These are phyloP conservation scores for Anas platyrhynchos DNA, from an alignment of 2,113 vertebrate genomes.

Conservation along the genomic window DNA sequence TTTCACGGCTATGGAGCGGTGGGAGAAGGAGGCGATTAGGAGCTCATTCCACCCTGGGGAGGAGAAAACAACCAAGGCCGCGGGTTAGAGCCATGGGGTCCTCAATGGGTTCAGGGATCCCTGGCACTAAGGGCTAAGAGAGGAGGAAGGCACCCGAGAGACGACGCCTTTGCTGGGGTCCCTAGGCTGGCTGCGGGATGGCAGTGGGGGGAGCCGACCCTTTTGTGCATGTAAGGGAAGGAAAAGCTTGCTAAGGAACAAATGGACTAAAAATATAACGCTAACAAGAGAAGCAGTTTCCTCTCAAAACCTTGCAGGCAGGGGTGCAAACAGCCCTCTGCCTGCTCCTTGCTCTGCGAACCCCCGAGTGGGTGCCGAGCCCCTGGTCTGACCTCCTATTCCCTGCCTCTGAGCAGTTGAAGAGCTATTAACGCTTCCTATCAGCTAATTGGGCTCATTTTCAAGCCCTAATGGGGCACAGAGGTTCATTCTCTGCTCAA, in stretches of 20 bases:
- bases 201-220: neutral
- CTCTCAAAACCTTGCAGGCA: neutral
- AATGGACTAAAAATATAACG: neutral
- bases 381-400: neutral
- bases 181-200: neutral
- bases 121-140: fast-evolving
- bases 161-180: fast-evolving
- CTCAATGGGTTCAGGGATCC: fast-evolving
- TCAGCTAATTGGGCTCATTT: neutral
- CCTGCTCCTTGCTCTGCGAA: neutral
- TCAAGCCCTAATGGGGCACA: neutral
- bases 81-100: neutral
- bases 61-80: neutral
- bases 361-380: neutral
- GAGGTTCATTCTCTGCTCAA: neutral
- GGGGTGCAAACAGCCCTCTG: neutral
- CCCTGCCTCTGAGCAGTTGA: neutral
- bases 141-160: neutral
- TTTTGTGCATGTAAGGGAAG: neutral
- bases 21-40: slow-evolving; percentile 97
- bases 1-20: slow-evolving; percentile 95
- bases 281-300: slow-evolving; percentile 8
- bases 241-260: neutral
- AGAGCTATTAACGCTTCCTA: neutral
- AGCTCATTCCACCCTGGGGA: slow-evolving; percentile 96